phyloP scores from a whole-genome alignment of 2,797 vertebrate genomes.

The Labroides dimidiatus region DNA sequence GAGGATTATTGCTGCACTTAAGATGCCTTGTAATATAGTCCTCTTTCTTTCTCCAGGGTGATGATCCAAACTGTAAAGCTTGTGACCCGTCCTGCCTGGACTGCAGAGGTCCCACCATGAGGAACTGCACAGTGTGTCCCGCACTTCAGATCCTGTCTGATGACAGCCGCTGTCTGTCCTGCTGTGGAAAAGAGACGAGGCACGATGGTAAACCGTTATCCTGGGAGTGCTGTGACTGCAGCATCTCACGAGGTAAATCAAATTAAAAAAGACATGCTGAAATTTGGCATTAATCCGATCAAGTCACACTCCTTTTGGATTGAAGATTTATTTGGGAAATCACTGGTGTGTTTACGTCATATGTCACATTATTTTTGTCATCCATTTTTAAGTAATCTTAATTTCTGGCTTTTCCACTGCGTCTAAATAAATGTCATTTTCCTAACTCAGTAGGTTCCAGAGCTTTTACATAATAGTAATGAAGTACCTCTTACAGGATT shows the following conservation, averaged over 20 bases:
- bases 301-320: neutral
- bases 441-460: constrained; percentile 5
- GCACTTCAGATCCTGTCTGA: constrained; percentile 79
- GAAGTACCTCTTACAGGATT: neutral
- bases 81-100: constrained; percentile 88
- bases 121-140: constrained; percentile 89
- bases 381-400: neutral
- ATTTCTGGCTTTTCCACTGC: neutral
- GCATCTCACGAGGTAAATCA: constrained; percentile 76
- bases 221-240: constrained; percentile 90
- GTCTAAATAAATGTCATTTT: neutral
- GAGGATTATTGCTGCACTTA: neutral
- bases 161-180: constrained; percentile 88
- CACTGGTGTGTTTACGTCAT: neutral
- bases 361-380: constrained; percentile 2
- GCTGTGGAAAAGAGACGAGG: constrained; percentile 79
- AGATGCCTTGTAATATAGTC: neutral
- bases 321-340: neutral
- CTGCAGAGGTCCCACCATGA: constrained; percentile 87
- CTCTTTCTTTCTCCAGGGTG: constrained; percentile 41
- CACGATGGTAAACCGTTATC: constrained; percentile 31
- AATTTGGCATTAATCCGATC: neutral
- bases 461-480: neutral
- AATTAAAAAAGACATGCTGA: neutral
- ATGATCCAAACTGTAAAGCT: constrained; percentile 74